These are phyloP conservation scores for Parus major DNA, from an alignment of 2,113 vertebrate genomes.

Conservation along the genomic window DNA sequence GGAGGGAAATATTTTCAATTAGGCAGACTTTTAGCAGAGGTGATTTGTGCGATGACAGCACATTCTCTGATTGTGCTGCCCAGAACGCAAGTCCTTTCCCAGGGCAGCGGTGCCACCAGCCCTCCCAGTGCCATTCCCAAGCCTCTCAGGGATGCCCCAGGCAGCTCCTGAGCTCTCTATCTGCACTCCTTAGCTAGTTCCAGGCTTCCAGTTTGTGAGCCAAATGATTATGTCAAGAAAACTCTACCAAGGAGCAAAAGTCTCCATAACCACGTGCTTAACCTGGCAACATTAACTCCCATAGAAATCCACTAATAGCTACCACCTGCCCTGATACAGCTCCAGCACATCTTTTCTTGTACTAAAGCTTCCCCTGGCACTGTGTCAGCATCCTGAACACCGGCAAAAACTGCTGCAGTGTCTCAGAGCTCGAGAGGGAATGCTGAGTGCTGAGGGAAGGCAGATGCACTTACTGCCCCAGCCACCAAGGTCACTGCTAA, in stretches of 20 bases:
- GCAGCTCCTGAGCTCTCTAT: not conserved
- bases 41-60: not conserved
- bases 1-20: not conserved
- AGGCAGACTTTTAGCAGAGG: not conserved
- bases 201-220: not conserved
- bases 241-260: not conserved
- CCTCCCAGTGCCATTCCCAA: accelerated
- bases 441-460: not conserved
- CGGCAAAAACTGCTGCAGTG: not conserved
- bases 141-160: not conserved
- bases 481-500: not conserved
- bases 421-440: not conserved
- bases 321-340: not conserved
- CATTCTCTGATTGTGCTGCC: not conserved
- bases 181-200: not conserved
- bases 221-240: not conserved
- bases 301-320: not conserved
- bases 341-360: not conserved
- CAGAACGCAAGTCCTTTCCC: accelerated
- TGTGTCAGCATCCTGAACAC: not conserved
- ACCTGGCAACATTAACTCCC: not conserved
- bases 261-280: not conserved
- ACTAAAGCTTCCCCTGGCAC: not conserved
- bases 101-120: not conserved
- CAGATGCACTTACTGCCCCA: not conserved